Percentiles rank a stretch among this genome's conserved stretches.
These are phyloP conservation scores for Acrocephalus scirpaceus DNA, from an alignment of 2,797 vertebrate genomes.

Conservation along the genomic window DNA sequence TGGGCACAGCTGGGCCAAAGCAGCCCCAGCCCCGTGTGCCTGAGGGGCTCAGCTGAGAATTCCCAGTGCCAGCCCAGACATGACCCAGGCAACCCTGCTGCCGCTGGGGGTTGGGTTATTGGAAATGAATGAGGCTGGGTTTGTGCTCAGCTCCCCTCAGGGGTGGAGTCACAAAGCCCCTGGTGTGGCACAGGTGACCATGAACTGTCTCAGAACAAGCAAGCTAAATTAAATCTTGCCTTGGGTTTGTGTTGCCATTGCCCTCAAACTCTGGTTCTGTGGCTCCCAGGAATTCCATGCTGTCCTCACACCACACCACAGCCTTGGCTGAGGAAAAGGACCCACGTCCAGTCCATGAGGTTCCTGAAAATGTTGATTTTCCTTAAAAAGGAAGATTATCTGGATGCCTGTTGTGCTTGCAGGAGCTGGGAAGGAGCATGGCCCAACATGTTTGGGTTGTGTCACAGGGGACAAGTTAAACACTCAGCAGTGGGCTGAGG, in stretches of 20 bases:
- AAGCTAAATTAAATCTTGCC: not conserved
- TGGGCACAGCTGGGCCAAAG: not conserved
- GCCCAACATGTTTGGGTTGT: not conserved
- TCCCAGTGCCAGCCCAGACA: not conserved
- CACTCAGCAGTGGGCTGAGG: not conserved
- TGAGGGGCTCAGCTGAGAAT: not conserved
- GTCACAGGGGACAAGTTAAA: conserved; percentile 24
- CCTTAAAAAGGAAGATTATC: not conserved
- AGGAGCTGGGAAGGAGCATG: not conserved
- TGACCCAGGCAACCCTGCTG: not conserved
- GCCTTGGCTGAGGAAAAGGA: not conserved
- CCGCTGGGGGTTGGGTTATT: not conserved
- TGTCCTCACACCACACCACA: not conserved
- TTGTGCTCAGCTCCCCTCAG: not conserved
- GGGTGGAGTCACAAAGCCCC: not conserved
- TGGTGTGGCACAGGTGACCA: not conserved
- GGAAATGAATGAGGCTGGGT: not conserved
- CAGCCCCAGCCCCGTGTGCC: not conserved
- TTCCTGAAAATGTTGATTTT: not conserved
- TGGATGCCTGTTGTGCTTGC: not conserved
- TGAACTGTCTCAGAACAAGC: not conserved
- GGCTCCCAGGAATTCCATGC: not conserved
- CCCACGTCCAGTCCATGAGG: not conserved
- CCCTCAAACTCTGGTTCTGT: not conserved
- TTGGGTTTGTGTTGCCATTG: not conserved